phyloP scores from a whole-genome alignment of 2,797 vertebrate genomes.

The Falco biarmicus region DNA sequence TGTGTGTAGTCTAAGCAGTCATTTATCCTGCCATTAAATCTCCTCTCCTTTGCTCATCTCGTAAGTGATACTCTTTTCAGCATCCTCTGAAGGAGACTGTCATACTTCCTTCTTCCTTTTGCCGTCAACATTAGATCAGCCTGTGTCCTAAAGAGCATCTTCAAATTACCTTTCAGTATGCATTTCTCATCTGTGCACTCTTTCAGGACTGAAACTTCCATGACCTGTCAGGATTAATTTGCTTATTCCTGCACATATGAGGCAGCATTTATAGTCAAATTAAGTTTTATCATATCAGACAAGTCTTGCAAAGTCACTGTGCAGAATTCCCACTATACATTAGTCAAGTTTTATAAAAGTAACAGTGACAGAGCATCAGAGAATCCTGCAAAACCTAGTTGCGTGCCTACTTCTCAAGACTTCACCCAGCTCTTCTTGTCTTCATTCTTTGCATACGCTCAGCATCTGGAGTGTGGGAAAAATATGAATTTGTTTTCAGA shows the following conservation, averaged over 20 bases:
- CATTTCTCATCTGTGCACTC: constrained; percentile 6
- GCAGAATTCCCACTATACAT: neutral
- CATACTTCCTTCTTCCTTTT: neutral
- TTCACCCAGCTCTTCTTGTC: neutral
- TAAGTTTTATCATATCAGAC: neutral
- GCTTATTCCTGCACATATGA: neutral
- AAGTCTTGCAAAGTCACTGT: neutral
- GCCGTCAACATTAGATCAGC: neutral
- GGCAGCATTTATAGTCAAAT: neutral
- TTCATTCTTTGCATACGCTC: neutral
- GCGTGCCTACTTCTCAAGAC: neutral
- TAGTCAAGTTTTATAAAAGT: neutral
- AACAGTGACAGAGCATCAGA: neutral
- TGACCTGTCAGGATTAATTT: constrained; percentile 13
- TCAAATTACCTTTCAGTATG: constrained; percentile 42
- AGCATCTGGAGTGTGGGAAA: neutral
- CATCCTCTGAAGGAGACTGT: neutral
- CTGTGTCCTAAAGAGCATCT: constrained; percentile 32
- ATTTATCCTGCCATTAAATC: neutral
- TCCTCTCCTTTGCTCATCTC: neutral
- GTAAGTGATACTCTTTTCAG: neutral
- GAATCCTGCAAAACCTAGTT: neutral
- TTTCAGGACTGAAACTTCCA: neutral
- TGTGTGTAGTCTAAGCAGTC: neutral
- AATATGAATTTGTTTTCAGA: neutral